A percentile compares a stretch with the other conserved stretches of the same genome.
These are phyloP conservation scores for Aphidoletes aphidimyza DNA, from an alignment of 2,888 invertebrate species.

Conservation along the genomic window DNA sequence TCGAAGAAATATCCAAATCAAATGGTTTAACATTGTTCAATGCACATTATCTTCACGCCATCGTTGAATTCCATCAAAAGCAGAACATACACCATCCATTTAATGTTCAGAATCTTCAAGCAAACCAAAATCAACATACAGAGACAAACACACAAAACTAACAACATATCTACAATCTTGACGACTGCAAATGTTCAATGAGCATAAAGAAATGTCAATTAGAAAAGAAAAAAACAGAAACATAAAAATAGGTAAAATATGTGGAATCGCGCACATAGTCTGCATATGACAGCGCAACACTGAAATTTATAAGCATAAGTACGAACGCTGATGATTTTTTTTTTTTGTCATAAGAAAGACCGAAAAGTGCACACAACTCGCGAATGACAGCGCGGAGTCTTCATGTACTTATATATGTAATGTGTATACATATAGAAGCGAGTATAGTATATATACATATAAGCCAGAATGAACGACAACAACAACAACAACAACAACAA, in stretches of 20 bases:
- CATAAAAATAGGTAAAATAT: background rate
- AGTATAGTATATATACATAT: background rate
- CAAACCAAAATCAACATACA: too few relatives aligned
- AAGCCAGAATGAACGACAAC: background rate
- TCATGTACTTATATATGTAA: background rate
- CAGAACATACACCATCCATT: too few relatives aligned
- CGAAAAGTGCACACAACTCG: conserved; percentile 44
- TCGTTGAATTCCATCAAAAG: too few relatives aligned
- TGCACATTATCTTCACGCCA: too few relatives aligned
- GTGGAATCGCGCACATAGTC: conserved; percentile 16
- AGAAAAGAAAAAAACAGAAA: background rate
- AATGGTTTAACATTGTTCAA: too few relatives aligned
- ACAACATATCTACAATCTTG: too few relatives aligned
- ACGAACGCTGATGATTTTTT: background rate
- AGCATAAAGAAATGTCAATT: background rate
- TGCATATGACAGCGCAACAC: background rate
- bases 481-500: background rate
- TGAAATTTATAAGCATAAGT: background rate
- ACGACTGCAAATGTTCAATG: too few relatives aligned
- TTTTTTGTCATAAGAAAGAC: conserved; percentile 11
- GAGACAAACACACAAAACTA: background rate
- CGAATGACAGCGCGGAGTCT: background rate
- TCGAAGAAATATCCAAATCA: too few relatives aligned
- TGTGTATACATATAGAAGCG: background rate
- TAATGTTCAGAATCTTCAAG: too few relatives aligned